Evolutionary conservation across 2,797 vertebrate species (phyloP), one percentile per base, ranked within the genome.

Genomic region (Callimico goeldii): DNA sequence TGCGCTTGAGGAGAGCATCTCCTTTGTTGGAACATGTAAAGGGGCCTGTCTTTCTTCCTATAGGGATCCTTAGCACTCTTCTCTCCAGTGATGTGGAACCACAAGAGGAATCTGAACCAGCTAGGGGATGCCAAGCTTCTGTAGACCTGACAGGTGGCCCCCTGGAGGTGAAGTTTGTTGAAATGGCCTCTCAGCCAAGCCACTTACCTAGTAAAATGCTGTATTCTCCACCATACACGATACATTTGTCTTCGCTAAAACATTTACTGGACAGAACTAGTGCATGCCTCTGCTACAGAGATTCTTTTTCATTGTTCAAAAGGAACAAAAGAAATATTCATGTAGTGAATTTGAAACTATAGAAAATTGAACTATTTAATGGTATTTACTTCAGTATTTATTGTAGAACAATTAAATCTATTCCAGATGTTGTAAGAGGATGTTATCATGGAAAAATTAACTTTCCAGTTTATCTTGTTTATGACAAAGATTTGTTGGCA

Each of bases 361-460:
- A 82, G 84, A 82, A 94, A 97, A 90, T 39, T 61, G 48, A 67
- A 76, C 64, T 61, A 57, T 83, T 85, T 89, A 87, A 93, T 73
- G 48, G 88, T 55, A 73, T 41, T 73, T 64, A 64, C 12, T 36
- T 97, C 58, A 46, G 85, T n/a, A 55, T 80, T 94, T 80, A 80
- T 95, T 41, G 87, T 2, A 57, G 48, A 90, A 93, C 36, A 82
- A 41, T n/a, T 72, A 75, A 39, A 87, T 94, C 55, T 73, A 70
- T 93, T 79, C 77, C 93, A 75, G 39, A 39, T 89, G 50, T 39
- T 87, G 39, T 43, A 26, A 89, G 64, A 82, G 6, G 39, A 81
- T 81, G 7, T 4, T 75, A 46, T 95, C 52, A 24, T 1, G 39
- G 28, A 57, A 57, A 96, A 87, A 73, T 50, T 10, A 43, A 30